Conservation (phyloP, 37 sponge, comb jelly and placozoan species). For the Cliona cf. orientalis region DNA sequence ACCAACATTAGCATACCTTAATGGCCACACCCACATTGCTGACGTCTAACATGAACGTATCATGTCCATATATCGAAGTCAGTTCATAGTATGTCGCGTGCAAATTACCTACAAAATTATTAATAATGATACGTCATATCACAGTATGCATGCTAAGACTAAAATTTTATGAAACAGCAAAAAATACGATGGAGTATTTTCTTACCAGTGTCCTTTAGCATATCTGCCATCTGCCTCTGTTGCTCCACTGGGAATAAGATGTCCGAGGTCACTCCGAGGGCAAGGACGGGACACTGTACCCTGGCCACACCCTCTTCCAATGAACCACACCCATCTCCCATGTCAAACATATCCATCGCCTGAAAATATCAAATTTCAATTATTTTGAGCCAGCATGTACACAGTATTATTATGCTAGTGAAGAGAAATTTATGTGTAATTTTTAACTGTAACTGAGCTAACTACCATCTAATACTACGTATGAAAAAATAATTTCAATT, state of each 20-base stretch:
- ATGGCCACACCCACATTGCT: constrained; percentile 83
- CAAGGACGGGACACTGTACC: constrained; percentile 75
- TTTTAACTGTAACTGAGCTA: no score
- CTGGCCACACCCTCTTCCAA: constrained; percentile 45
- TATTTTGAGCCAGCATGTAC: background rate
- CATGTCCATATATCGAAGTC: constrained; percentile 77
- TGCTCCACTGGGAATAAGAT: constrained; percentile 77
- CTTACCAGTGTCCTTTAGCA: constrained; percentile 65
- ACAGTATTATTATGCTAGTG: background rate
- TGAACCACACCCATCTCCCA: constrained; percentile 58
- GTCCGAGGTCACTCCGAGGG: constrained; percentile 75
- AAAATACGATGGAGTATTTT: no score
- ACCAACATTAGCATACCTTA: no score
- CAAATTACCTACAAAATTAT: constrained; percentile 46
- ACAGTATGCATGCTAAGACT: background rate
- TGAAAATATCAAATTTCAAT: background rate
- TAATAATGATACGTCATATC: no score
- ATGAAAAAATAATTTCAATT: no score
- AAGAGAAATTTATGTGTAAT: background rate
- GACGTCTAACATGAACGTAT: constrained; percentile 79
- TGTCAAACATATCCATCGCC: constrained; percentile 88
- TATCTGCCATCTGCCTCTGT: constrained; percentile 62
- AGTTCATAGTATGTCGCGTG: constrained; percentile 69
- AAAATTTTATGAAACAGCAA: background rate
- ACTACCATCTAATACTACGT: no score